These are phyloP conservation scores for Oopsacas minuta DNA, from an alignment of 37 sponge, comb jelly and placozoan species.

Conservation along the genomic window DNA sequence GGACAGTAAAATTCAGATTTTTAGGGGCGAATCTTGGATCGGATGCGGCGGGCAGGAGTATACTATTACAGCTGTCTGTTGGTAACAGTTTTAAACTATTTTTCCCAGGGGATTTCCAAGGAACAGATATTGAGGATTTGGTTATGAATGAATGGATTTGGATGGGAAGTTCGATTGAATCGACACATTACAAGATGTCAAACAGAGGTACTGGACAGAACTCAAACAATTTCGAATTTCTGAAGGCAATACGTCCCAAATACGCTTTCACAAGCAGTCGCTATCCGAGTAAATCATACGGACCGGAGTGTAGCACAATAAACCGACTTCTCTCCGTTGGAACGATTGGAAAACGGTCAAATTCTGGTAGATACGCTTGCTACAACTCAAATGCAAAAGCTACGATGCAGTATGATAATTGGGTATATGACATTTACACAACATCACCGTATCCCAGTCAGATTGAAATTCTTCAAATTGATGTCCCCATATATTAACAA, in stretches of 20 bases:
- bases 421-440: constrained; percentile 10
- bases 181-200: neutral
- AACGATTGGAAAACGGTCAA: neutral
- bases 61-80: neutral
- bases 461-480: neutral
- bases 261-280: neutral
- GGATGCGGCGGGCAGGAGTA: neutral
- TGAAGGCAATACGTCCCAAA: neutral
- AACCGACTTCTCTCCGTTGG: neutral
- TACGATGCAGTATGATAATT: neutral
- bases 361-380: neutral
- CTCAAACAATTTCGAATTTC: neutral
- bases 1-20: neutral
- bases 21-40: constrained; percentile 1
- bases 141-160: constrained; percentile 12
- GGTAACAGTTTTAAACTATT: neutral
- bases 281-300: neutral
- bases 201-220: neutral
- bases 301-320: neutral
- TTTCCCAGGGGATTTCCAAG: neutral
- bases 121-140: neutral
- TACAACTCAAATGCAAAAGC: neutral
- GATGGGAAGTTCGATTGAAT: neutral
- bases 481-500: constrained; percentile 10
- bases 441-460: neutral